phyloP scores from a whole-genome alignment of 2,888 invertebrate genomes.

The Lithophane socia region DNA sequence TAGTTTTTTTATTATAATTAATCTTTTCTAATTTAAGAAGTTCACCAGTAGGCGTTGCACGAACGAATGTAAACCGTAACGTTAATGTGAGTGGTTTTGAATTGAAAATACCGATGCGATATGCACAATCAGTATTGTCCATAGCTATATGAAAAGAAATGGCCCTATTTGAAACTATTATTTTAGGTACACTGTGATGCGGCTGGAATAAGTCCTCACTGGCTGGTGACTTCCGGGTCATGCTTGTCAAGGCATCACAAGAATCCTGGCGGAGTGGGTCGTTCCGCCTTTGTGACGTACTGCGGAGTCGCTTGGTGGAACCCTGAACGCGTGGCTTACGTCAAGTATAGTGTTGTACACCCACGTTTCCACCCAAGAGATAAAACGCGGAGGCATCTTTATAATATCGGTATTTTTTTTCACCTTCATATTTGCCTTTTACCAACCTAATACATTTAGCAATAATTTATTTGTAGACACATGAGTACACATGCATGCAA shows the following conservation, averaged over 20 bases:
- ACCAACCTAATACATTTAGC: not conserved
- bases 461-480: not conserved
- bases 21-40: not conserved
- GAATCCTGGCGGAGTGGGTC: constrained; percentile 69
- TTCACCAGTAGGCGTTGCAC: not conserved
- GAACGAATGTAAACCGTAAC: not conserved
- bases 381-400: constrained; percentile 73
- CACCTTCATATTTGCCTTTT: not conserved
- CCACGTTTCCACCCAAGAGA: constrained; percentile 78
- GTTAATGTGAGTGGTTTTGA: no score
- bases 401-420: constrained; percentile 78
- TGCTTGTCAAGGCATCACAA: constrained; percentile 81
- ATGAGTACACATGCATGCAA: no score
- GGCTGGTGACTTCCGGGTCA: constrained; percentile 82
- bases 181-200: constrained; percentile 84
- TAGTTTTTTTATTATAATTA: constrained; percentile 46
- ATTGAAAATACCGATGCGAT: not conserved
- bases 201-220: constrained; percentile 82
- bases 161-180: not conserved
- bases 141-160: not conserved
- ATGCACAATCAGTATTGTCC: not conserved
- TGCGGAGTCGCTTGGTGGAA: constrained; percentile 81
- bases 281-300: constrained; percentile 82
- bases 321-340: constrained; percentile 81
- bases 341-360: constrained; percentile 81